Conservation (phyloP, 2,797 vertebrate species). For the Novumbra hubbsi region DNA sequence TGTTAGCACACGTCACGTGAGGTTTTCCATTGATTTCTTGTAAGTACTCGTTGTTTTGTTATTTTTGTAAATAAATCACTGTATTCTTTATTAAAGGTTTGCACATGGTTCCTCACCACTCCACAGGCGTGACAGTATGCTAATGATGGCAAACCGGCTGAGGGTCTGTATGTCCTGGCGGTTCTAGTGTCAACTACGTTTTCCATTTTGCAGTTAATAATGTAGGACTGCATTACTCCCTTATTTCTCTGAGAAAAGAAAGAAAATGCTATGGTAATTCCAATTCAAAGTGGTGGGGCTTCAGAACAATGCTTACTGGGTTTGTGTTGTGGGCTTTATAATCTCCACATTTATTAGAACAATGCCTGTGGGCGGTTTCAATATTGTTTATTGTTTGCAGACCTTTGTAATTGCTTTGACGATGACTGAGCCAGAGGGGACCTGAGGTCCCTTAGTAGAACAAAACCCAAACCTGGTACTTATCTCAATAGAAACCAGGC, state of each 20-base stretch:
- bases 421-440: conserved; percentile 40
- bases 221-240: background rate
- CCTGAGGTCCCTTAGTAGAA: conserved; percentile 30
- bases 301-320: conserved; percentile 2
- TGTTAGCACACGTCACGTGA: too few relatives aligned
- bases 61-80: too few relatives aligned
- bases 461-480: conserved; percentile 29
- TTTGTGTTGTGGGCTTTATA: conserved; percentile 46
- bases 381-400: conserved; percentile 57
- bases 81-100: too few relatives aligned
- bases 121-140: too few relatives aligned
- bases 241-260: background rate
- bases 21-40: too few relatives aligned
- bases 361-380: conserved; percentile 44
- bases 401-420: conserved; percentile 42
- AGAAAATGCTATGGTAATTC: background rate
- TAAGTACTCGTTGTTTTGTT: too few relatives aligned
- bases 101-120: too few relatives aligned
- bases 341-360: conserved; percentile 42
- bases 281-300: conserved; percentile 22
- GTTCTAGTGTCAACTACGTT: background rate
- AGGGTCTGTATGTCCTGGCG: too few relatives aligned
- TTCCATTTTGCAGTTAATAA: background rate
- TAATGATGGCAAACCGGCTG: too few relatives aligned
- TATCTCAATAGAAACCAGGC: conserved; percentile 34